These are phyloP conservation scores for Ischnus inquisitorius DNA, from an alignment of 2,888 invertebrate species.

Conservation along the genomic window DNA sequence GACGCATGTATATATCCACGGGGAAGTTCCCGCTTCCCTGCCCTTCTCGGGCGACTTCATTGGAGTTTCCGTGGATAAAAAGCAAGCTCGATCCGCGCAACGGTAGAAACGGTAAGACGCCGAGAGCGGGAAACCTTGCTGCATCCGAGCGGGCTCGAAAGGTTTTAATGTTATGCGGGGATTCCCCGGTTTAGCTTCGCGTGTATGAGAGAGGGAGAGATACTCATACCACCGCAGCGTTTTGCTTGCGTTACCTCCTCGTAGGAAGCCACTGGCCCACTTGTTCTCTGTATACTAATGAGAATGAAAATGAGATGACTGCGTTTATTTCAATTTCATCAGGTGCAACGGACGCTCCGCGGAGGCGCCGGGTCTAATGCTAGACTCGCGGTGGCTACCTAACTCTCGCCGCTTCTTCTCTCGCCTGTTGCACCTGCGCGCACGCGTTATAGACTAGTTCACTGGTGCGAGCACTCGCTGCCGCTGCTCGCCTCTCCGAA, in stretches of 20 bases:
- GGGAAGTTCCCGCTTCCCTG: neutral
- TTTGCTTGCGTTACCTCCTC: conserved; percentile 65
- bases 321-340: conserved; percentile 84
- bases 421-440: conserved; percentile 58
- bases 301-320: conserved; percentile 84
- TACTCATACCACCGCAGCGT: conserved; percentile 43
- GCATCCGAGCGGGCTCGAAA: conserved; percentile 67
- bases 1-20: conserved; percentile 16
- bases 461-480: conserved; percentile 50
- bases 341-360: conserved; percentile 75
- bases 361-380: conserved; percentile 53
- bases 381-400: conserved; percentile 52
- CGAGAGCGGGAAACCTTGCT: conserved; percentile 60
- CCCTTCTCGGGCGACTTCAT: neutral
- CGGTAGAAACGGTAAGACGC: conserved; percentile 63
- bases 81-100: conserved; percentile 7
- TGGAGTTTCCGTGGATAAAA: neutral
- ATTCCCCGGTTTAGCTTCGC: conserved; percentile 75
- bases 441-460: conserved; percentile 61
- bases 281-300: conserved; percentile 84
- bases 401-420: conserved; percentile 39
- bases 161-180: conserved; percentile 83
- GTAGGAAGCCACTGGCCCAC: conserved; percentile 82
- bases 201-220: conserved; percentile 68
- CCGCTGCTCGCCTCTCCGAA: conserved; percentile 42